phyloP scores from a whole-genome alignment of 2,888 invertebrate species.

The Chalcis sispes region DNA sequence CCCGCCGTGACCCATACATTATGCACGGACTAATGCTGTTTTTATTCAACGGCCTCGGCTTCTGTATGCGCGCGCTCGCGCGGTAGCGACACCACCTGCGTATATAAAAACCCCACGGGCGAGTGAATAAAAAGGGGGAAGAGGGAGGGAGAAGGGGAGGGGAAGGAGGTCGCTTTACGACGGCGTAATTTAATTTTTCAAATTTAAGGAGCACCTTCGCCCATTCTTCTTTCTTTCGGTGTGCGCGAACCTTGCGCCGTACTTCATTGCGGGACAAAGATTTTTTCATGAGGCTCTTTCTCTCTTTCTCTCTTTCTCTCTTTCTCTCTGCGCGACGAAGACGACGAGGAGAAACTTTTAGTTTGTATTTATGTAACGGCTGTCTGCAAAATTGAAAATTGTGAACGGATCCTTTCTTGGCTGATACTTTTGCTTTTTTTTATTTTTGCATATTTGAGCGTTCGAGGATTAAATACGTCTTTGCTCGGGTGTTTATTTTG shows the following conservation, averaged over 20 bases:
- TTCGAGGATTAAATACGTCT: too few relatives aligned
- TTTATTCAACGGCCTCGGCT: slow-evolving; percentile 69
- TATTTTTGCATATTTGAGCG: too few relatives aligned
- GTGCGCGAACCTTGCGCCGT: slow-evolving; percentile 14
- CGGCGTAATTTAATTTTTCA: slow-evolving; percentile 76
- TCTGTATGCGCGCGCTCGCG: slow-evolving; percentile 28
- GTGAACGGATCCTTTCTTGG: slow-evolving; percentile 24
- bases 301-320: too few relatives aligned
- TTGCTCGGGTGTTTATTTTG: too few relatives aligned
- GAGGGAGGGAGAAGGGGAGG: neutral
- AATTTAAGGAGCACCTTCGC: slow-evolving; percentile 69
- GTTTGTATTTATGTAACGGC: slow-evolving; percentile 58
- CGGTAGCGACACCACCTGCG: slow-evolving; percentile 63
- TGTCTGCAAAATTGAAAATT: slow-evolving; percentile 56
- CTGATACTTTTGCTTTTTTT: neutral
- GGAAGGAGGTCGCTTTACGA: slow-evolving; percentile 70
- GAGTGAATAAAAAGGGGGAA: too few relatives aligned
- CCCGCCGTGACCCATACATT: slow-evolving; percentile 71
- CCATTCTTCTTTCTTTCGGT: slow-evolving; percentile 58
- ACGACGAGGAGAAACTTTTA: slow-evolving; percentile 38
- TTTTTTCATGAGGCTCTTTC: slow-evolving; percentile 58
- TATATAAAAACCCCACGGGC: slow-evolving; percentile 56
- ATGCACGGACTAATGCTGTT: slow-evolving; percentile 75
- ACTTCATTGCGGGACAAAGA: slow-evolving; percentile 58
- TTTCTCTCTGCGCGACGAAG: too few relatives aligned